Conservation (phyloP, 2,888 invertebrate species). For the Drosophila fulvimacula region DNA sequence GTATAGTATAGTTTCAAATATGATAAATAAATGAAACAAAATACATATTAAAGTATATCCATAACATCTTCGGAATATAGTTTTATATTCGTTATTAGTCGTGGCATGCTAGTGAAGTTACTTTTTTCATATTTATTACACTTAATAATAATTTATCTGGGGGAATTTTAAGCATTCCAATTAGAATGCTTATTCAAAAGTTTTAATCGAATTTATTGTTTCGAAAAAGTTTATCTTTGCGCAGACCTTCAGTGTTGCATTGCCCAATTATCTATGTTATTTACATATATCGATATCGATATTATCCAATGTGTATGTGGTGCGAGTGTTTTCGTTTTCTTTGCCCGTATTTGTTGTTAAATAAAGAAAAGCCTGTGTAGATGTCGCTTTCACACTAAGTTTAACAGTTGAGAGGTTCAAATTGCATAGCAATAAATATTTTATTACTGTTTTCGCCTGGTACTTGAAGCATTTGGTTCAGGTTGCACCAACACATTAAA, state of each 20-base stretch:
- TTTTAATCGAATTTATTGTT: background rate
- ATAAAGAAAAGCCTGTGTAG: conserved; percentile 32
- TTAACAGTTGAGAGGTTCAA: background rate
- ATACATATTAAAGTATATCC: background rate
- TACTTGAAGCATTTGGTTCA: conserved; percentile 23
- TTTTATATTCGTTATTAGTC: background rate
- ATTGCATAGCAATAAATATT: conserved; percentile 14
- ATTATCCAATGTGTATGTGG: conserved; percentile 60
- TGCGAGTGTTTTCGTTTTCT: conserved; percentile 62
- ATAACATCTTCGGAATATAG: rapidly evolving
- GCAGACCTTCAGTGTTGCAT: conserved; percentile 33
- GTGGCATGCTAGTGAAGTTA: background rate
- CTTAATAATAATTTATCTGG: too few species aligned
- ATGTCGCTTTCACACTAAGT: background rate
- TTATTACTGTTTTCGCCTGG: background rate
- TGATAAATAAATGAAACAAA: background rate
- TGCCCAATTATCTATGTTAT: conserved; percentile 33
- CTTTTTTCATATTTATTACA: background rate
- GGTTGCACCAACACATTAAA: conserved; percentile 24
- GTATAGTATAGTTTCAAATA: background rate
- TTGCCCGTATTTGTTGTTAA: conserved; percentile 41
- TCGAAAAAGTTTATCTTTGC: background rate
- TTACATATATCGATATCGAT: conserved; percentile 51
- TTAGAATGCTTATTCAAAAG: background rate
- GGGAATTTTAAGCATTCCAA: background rate